Conservation (phyloP, 2,797 vertebrate species). For the Scarus forsteni region DNA sequence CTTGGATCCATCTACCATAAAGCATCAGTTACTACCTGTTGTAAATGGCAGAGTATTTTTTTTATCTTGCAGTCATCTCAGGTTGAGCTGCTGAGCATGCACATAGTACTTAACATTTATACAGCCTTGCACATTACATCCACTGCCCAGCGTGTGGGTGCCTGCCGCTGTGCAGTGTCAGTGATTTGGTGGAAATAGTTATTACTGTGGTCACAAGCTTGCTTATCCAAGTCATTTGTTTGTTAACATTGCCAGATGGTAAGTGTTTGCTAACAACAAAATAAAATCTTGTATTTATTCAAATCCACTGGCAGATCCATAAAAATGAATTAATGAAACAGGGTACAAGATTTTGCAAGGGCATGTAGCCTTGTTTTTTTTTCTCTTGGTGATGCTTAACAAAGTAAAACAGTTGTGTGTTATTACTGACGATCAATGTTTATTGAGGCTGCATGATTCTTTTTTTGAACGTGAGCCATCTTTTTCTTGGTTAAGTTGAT, state of each 20-base stretch:
- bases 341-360: slow-evolving; percentile 38
- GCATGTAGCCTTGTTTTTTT: slow-evolving; percentile 7
- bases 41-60: slow-evolving; percentile 44
- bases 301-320: slow-evolving; percentile 22
- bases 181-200: slow-evolving; percentile 30
- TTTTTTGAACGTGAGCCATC: too few species aligned
- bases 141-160: slow-evolving; percentile 17
- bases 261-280: slow-evolving; percentile 44
- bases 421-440: neutral
- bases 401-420: neutral
- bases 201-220: slow-evolving; percentile 34
- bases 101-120: slow-evolving; percentile 43
- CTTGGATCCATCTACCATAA: slow-evolving; percentile 24
- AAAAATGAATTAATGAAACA: slow-evolving; percentile 13
- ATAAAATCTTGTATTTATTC: slow-evolving; percentile 8
- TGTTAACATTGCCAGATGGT: slow-evolving; percentile 45
- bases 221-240: slow-evolving; percentile 26
- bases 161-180: slow-evolving; percentile 32
- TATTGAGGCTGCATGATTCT: neutral
- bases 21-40: slow-evolving; percentile 51
- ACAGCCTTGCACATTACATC: slow-evolving; percentile 24
- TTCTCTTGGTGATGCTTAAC: slow-evolving; percentile 19
- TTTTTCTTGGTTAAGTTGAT: too few species aligned
- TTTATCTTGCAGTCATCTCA: slow-evolving; percentile 45
- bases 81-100: slow-evolving; percentile 40